Conservation (phyloP, 1,140 invertebrate species). For the Anastatus disparis region DNA sequence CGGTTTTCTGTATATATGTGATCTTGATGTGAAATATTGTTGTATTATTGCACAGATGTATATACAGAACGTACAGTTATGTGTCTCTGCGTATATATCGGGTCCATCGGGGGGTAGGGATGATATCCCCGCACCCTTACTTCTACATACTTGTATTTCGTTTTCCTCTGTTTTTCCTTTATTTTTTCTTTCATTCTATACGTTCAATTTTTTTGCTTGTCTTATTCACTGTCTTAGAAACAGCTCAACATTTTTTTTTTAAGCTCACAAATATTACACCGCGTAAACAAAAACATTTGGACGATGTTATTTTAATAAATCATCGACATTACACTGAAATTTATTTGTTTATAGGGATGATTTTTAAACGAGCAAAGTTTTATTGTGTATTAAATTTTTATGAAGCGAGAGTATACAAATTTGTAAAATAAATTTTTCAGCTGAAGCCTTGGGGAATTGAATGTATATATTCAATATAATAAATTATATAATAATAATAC, state of each 20-base stretch:
- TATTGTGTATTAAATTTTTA: too few relatives aligned
- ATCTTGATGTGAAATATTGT: constrained; percentile 67
- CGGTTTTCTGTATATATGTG: constrained; percentile 60
- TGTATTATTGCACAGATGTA: constrained; percentile 63
- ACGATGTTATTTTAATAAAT: too few relatives aligned
- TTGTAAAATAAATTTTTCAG: too few relatives aligned
- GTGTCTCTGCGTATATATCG: constrained; percentile 52
- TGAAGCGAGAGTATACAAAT: too few relatives aligned
- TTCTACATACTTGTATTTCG: constrained; percentile 37
- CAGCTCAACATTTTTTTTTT: not conserved
- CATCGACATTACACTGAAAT: too few relatives aligned
- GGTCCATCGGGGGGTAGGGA: constrained; percentile 39
- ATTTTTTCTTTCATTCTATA: constrained; percentile 37
- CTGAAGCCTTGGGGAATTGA: too few relatives aligned
- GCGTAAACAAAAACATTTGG: not conserved
- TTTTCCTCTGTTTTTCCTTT: too few relatives aligned
- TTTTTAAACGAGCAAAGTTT: too few relatives aligned
- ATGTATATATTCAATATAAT: too few relatives aligned
- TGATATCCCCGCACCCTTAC: constrained; percentile 38
- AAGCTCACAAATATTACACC: not conserved
- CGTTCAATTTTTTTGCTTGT: constrained; percentile 46
- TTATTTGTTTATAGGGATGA: too few relatives aligned
- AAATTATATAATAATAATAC: too few relatives aligned
- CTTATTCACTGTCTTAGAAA: constrained; percentile 40
- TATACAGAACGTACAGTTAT: too few relatives aligned